Conservation (phyloP, 2,888 invertebrate genomes). For the Trichogramma dendrolimi region DNA sequence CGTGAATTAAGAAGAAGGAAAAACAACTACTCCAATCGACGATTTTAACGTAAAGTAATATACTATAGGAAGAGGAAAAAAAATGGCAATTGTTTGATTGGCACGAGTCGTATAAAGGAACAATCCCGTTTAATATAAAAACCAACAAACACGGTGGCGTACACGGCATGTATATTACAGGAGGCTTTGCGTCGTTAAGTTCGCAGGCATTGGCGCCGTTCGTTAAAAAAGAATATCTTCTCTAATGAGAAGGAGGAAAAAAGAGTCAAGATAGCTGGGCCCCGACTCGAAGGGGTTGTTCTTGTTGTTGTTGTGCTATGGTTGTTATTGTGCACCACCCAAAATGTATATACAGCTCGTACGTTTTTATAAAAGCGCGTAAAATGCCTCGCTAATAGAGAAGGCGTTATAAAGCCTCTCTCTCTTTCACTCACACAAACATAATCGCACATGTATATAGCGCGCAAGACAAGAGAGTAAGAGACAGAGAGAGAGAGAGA, state of each 20-base stretch:
- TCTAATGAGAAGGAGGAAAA: not conserved
- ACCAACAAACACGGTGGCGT: not conserved
- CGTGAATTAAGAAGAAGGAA: too few relatives aligned
- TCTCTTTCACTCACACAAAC: too few relatives aligned
- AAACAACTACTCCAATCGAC: too few relatives aligned
- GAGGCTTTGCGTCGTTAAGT: not conserved
- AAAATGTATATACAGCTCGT: not conserved
- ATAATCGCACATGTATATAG: not conserved
- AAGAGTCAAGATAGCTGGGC: not conserved
- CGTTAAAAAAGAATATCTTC: not conserved
- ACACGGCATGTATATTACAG: not conserved
- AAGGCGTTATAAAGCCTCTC: too few relatives aligned
- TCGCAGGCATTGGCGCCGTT: not conserved
- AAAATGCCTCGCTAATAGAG: conserved; percentile 24
- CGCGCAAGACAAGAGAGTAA: conserved; percentile 17
- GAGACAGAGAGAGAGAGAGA: conserved; percentile 3
- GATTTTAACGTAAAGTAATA: too few relatives aligned
- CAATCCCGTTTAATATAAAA: too few relatives aligned
- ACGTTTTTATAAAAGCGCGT: conserved; percentile 23
- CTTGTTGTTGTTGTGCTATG: too few relatives aligned
- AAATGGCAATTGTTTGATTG: too few relatives aligned
- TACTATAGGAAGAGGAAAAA: too few relatives aligned
- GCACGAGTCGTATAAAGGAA: too few relatives aligned
- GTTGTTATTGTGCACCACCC: not conserved
- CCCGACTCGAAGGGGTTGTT: too few relatives aligned